phyloP scores from a whole-genome alignment of 1,140 invertebrate species.

The Maniola jurtina region DNA sequence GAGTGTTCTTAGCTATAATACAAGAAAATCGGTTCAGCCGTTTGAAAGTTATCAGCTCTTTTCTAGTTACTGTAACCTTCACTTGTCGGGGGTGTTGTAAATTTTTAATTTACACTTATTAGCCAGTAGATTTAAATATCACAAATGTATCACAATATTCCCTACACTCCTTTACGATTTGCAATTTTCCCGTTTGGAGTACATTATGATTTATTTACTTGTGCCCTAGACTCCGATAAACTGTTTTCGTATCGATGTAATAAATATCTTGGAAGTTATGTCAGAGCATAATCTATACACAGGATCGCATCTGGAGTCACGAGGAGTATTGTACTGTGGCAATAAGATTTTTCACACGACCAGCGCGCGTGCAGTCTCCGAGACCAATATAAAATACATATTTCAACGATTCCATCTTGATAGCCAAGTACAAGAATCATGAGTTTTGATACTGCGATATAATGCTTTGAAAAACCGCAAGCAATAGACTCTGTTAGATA shows the following conservation, averaged over 20 bases:
- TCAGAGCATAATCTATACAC: conserved; percentile 64
- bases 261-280: conserved; percentile 70
- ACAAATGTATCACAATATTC: no score
- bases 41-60: no score
- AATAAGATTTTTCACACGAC: conserved; percentile 64
- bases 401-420: conserved; percentile 58
- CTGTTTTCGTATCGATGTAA: conserved; percentile 56
- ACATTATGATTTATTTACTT: not conserved
- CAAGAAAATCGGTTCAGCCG: no score
- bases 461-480: conserved; percentile 22
- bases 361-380: conserved; percentile 44
- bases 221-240: conserved; percentile 21
- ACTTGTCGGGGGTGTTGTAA: no score
- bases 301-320: conserved; percentile 63
- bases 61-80: no score
- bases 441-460: conserved; percentile 38
- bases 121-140: no score
- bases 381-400: conserved; percentile 56
- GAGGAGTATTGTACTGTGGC: conserved; percentile 59
- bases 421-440: conserved; percentile 35
- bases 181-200: not conserved
- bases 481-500: conserved; percentile 2
- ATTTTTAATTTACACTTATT: no score
- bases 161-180: no score
- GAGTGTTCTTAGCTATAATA: no score